A percentile compares a stretch with the other conserved stretches of the same genome.
These are phyloP conservation scores for Hassar affinis DNA, from an alignment of 2,113 vertebrate species.

Conservation along the genomic window DNA sequence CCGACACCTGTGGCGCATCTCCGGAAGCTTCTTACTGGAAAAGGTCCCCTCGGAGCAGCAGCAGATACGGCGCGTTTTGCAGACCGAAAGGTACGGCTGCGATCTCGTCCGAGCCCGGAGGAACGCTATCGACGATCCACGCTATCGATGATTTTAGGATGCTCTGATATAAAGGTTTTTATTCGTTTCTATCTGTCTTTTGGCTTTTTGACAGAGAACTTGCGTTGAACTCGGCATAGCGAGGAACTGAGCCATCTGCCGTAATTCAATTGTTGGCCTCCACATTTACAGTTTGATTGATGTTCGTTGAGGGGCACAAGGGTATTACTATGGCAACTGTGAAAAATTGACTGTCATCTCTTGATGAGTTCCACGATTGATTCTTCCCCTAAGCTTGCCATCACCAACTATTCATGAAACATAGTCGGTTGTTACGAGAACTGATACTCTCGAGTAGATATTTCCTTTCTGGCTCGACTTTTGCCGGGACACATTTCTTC, in stretches of 20 bases:
- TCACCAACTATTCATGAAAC: slow-evolving; percentile 18
- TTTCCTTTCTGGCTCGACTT: neutral
- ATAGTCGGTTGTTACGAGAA: neutral
- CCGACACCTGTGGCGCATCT: slow-evolving; percentile 61
- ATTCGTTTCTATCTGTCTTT: neutral
- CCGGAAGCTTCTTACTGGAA: slow-evolving; percentile 16
- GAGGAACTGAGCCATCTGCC: slow-evolving; percentile 27
- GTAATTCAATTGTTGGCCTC: slow-evolving; percentile 30
- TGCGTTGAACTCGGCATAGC: neutral
- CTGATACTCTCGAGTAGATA: neutral
- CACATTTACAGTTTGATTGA: slow-evolving; percentile 38
- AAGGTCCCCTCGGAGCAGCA: slow-evolving; percentile 14
- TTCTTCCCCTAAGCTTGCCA: slow-evolving; percentile 17
- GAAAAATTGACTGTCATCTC: slow-evolving; percentile 27
- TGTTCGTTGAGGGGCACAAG: slow-evolving; percentile 5
- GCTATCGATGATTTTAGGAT: neutral
- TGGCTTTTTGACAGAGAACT: neutral
- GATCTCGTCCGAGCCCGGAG: neutral
- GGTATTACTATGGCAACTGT: slow-evolving; percentile 23
- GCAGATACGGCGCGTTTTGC: neutral
- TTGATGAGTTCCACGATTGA: slow-evolving; percentile 23
- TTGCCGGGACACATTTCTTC: neutral
- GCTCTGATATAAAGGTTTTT: too few species aligned
- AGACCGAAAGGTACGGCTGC: neutral
- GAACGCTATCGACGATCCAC: neutral